Evolutionary conservation across 2,113 vertebrate genomes (phyloP), one percentile per base, ranked within the genome.

Genomic region (Camelus dromedarius): DNA sequence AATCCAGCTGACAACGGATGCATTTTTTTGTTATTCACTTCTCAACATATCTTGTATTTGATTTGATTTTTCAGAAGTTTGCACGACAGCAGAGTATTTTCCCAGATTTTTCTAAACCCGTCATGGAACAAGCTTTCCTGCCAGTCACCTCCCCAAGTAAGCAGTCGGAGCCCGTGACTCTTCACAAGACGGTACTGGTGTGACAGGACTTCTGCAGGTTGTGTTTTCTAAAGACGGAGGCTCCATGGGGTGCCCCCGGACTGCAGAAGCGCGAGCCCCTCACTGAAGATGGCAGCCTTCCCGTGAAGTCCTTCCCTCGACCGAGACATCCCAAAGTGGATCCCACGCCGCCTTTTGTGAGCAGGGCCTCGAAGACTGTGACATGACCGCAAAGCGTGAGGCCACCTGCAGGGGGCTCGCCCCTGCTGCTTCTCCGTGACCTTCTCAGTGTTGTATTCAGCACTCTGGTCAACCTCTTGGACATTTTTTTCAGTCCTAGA

Each of bases 31-130:
- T 72, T 50, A 50, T 15, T 81, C 42, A n/a, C 15, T 22, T 96
- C 54, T 93, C 62, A 67, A 79, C 2, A 6, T 62, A 8, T n/a
- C 85, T 91, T 64, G 96, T 28, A 3, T 97, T 97, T 91, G 48
- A 8, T 88, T 97, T 97, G 95, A 22, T 97, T 52, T 98, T 98
- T 93, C 67, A 99, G 99, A 98, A 98, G 0, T 99, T 99, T 86
- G 97, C 98, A 97, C 97, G 96, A 82, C 98, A 98, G 85, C 98
- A 99, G 20, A 98, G 80, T 76, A 97, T 98, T 80, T 98, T 98
- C 97, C 93, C 97, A 54, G 97, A 35, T 83, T 82, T 98, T 83
- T 96, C 97, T 77, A 99, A 98, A 97, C 52, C 0, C 64, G 96
- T 88, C 38, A 42, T 89, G 62, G 97, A 97, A 85, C 94, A 28